These are phyloP conservation scores for Anthonomus grandis DNA, from an alignment of 1,140 invertebrate genomes.

Conservation along the genomic window DNA sequence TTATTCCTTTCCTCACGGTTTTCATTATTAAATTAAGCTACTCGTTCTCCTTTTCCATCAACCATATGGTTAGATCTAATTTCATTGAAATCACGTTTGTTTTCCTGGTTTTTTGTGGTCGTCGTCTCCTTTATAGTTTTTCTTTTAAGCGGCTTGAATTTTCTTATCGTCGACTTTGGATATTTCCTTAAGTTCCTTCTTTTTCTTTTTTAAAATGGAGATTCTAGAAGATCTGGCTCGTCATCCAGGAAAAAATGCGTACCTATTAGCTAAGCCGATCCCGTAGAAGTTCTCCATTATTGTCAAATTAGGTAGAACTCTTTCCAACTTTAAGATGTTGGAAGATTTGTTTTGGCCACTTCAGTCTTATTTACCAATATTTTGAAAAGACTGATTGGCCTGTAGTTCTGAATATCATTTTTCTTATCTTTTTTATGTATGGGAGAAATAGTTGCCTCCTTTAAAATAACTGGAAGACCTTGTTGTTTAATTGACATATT, in stretches of 20 bases:
- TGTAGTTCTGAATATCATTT: too few species aligned
- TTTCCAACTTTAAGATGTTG: conserved; percentile 49
- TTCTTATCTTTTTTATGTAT: too few species aligned
- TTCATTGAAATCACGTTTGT: conserved; percentile 58
- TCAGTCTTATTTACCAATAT: too few species aligned
- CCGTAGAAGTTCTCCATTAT: conserved; percentile 90
- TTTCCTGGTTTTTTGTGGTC: conserved; percentile 61
- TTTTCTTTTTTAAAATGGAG: conserved; percentile 75
- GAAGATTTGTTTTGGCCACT: conserved; percentile 49
- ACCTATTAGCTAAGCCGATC: conserved; percentile 88
- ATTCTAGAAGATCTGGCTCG: conserved; percentile 85
- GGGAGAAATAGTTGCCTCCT: too few species aligned
- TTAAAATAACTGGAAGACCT: too few species aligned
- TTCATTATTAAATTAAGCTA: conserved; percentile 50
- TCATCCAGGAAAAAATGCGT: conserved; percentile 84
- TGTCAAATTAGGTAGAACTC: conserved; percentile 34
- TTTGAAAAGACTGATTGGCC: too few species aligned
- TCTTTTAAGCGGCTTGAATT: conserved; percentile 58
- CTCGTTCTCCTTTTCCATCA: conserved; percentile 43
- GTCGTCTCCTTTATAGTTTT: conserved; percentile 67
- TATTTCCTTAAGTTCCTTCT: conserved; percentile 79
- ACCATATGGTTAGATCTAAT: conserved; percentile 38
- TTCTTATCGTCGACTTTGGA: conserved; percentile 81
- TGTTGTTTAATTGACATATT: too few species aligned
- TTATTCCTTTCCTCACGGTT: conserved; percentile 71